Conservation (phyloP, 2,797 vertebrate genomes). For the Sebastes dallii region DNA sequence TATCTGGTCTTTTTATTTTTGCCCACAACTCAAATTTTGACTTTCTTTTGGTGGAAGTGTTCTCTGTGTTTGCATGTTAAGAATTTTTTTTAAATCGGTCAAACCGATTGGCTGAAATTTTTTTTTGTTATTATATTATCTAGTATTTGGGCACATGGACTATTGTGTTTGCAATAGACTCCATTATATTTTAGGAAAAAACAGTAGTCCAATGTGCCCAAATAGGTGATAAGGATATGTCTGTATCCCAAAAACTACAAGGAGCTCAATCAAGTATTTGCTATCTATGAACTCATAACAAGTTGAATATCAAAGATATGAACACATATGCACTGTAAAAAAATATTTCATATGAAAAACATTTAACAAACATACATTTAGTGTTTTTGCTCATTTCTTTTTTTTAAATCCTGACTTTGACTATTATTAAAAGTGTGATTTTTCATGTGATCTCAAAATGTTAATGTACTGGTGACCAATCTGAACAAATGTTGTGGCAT, state of each 20-base stretch:
- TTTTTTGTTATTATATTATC: neutral
- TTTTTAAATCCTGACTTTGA: neutral
- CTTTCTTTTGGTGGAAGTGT: neutral
- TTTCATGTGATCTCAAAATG: neutral
- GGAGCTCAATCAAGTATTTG: neutral
- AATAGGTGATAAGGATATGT: neutral
- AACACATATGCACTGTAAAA: no score
- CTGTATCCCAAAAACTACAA: neutral
- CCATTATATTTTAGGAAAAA: neutral
- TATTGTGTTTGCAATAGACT: neutral
- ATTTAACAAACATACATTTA: neutral
- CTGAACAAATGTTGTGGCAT: neutral
- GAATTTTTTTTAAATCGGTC: neutral
- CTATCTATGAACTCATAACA: neutral
- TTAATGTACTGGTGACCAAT: neutral
- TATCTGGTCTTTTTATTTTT: conserved; percentile 28
- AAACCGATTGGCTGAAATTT: neutral
- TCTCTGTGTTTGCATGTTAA: neutral
- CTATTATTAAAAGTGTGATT: neutral
- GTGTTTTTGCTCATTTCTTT: neutral
- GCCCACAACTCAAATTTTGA: neutral
- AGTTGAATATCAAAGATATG: no score
- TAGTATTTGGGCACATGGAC: neutral
- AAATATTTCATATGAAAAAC: neutral
- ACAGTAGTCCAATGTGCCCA: neutral